phyloP scores from a whole-genome alignment of 2,888 invertebrate species.

The Megaustenia siamemsis region DNA sequence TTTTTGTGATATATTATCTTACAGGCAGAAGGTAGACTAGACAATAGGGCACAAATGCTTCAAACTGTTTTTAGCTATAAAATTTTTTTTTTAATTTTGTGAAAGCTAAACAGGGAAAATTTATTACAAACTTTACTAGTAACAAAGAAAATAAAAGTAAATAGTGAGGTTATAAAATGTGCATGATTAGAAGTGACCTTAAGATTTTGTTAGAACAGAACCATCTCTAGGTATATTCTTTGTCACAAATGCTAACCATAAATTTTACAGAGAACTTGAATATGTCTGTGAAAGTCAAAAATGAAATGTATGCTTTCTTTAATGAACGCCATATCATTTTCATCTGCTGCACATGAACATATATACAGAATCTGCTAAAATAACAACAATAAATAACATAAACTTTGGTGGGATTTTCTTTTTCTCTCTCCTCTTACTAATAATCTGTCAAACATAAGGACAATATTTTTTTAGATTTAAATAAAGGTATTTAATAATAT shows the following conservation, averaged over 20 bases:
- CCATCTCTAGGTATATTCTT: no score
- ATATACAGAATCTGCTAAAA: no score
- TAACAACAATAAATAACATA: no score
- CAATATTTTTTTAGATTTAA: no score
- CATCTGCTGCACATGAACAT: neutral
- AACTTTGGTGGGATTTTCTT: no score
- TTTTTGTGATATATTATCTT: no score
- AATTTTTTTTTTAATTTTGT: no score
- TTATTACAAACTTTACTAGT: neutral
- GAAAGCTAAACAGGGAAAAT: no score
- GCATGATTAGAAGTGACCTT: neutral
- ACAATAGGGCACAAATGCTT: neutral
- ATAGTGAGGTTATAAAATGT: neutral
- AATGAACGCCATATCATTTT: neutral
- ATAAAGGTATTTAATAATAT: neutral
- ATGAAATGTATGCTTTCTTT: neutral
- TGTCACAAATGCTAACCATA: no score
- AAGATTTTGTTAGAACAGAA: no score
- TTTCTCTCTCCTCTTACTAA: no score
- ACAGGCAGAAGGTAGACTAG: slow-evolving; percentile 3
- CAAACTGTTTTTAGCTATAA: neutral
- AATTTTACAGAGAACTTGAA: neutral
- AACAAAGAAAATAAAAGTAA: neutral
- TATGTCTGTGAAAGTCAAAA: neutral
- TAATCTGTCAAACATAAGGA: neutral